Evolutionary conservation across 1,140 invertebrate species (phyloP).

Genomic region (Hetaerina americana): DNA sequence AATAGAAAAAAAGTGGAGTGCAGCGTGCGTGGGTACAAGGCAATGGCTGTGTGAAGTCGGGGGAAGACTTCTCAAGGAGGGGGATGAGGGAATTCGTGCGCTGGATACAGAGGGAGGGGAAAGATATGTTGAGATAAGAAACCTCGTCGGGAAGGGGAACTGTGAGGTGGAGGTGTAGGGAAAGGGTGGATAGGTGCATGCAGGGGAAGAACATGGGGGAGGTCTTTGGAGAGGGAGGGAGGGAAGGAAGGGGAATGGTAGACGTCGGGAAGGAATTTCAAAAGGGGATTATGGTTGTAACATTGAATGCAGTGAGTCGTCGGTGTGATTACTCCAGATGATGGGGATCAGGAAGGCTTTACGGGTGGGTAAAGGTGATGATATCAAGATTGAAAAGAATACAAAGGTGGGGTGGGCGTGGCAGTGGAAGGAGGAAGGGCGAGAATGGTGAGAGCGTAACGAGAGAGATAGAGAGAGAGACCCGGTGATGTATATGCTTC

Average conservation of each 20-base stretch:
- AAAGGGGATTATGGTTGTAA: neutral
- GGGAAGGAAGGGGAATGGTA: neutral
- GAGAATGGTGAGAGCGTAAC: neutral
- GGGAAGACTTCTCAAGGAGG: neutral
- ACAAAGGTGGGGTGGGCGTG: too few species aligned
- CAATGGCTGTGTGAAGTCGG: too few species aligned
- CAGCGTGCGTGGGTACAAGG: too few species aligned
- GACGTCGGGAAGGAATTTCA: neutral
- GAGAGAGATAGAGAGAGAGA: neutral
- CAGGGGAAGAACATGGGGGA: neutral
- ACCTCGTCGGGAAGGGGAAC: neutral
- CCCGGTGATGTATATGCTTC: too few species aligned
- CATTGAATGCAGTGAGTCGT: neutral
- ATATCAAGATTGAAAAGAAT: neutral
- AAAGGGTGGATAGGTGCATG: neutral
- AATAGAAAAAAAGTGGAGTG: too few species aligned
- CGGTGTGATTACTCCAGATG: neutral
- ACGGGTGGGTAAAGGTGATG: neutral
- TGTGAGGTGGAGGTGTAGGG: neutral
- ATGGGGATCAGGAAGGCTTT: neutral
- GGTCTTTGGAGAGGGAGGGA: neutral
- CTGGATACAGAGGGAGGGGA: neutral
- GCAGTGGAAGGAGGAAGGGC: neutral
- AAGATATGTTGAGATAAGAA: too few species aligned
- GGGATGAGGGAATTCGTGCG: neutral